Base-by-base conservation (phyloP, 2,113 vertebrate species). In the Hydrochoerus hydrochaeris region DNA sequence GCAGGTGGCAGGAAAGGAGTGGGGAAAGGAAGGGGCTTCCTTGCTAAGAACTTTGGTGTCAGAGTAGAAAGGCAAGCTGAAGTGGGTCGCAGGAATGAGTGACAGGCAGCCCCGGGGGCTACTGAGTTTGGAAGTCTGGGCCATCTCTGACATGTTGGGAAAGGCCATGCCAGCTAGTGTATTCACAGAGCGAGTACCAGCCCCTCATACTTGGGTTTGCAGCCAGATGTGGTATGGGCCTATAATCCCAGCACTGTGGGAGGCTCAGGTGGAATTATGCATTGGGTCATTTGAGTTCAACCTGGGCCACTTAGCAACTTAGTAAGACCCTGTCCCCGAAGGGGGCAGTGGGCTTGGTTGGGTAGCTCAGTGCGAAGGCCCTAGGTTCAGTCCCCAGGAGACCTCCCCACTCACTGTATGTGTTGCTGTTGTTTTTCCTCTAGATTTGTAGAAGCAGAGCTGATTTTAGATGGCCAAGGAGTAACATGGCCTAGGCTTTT, bases 401-500 rank as follows among this genome's bases (percentile, higher is more conserved):
- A 5, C 71, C 41, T 24, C 41, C 32, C 46, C 3, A 1, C 28
- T 14, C 4, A 58, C 54, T 19, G 0, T 46, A 0, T 28, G 19
- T 63, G 80, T 92, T 69, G 52, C 44, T 80, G 38, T 44, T 71
- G 35, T 67, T 65, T 65, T 35, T 11, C 20, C 22, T 78, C 52
- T 30, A 57, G 84, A 58, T 46, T 84, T 90, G 46, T n/a, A 65
- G 54, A 57, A 71, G 26, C 84, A 87, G 62, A 54, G 75, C 85
- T 19, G 22, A 87, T 73, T 84, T 97, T 86, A 89, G 4, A n/a
- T 75, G 86, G 89, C 93, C 60, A 20, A 60, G 91, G 58, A 94
- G 83, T 57, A 38, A 12, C 32, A 20, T 84, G 73, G 75, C 73
- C 88, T 71, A 7, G 26, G 85, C 89, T 71, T 78, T 86, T 93